Conservation (phyloP, 2,113 vertebrate species). For the Egretta garzetta region DNA sequence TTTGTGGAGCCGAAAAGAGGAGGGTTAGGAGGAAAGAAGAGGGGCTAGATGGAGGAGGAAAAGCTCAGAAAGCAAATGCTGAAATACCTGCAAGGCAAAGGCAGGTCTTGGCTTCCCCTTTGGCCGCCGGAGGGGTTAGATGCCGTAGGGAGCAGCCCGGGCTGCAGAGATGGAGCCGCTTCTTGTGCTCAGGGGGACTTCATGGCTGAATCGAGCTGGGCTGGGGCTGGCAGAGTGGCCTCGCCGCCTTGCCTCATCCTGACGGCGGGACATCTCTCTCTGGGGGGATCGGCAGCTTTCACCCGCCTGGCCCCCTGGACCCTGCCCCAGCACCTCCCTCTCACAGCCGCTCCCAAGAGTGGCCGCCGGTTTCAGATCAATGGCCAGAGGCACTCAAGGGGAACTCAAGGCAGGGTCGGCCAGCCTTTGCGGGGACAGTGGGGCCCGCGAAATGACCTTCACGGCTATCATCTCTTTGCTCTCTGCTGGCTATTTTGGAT, state of each 20-base stretch:
- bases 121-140: not conserved
- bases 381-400: rapidly evolving
- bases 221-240: rapidly evolving
- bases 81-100: not conserved
- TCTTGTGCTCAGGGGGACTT: not conserved
- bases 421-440: not conserved
- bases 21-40: not conserved
- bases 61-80: not conserved
- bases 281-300: rapidly evolving
- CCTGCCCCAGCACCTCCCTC: not conserved
- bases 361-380: not conserved
- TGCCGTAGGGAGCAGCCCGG: not conserved
- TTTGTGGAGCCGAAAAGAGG: not conserved
- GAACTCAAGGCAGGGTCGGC: not conserved
- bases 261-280: not conserved
- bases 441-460: not conserved
- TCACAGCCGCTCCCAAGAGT: not conserved
- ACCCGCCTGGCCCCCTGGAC: rapidly evolving
- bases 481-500: not conserved
- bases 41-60: not conserved
- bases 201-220: not conserved
- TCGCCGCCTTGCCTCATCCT: not conserved
- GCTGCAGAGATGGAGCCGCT: not conserved
- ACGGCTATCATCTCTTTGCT: not conserved
- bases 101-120: not conserved